Evolutionary conservation across 2,113 vertebrate species (phyloP).

Genomic region (Nanorana parkeri): DNA sequence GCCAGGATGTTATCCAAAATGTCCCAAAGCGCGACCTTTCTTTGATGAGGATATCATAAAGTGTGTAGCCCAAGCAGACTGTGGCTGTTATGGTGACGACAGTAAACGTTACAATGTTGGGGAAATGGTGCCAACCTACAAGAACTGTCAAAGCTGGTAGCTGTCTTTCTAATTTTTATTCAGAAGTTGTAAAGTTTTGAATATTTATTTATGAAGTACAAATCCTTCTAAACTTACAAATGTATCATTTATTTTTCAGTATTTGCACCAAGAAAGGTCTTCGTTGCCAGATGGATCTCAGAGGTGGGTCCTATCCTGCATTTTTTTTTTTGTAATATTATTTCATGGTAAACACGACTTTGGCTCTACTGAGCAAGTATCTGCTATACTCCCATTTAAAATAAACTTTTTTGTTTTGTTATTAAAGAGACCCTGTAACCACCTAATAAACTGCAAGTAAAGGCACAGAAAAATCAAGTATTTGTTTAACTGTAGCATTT

Average conservation of each 20-base stretch:
- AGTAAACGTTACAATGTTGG: conserved; percentile 71
- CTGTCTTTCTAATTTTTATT: neutral
- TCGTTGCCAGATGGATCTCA: conserved; percentile 62
- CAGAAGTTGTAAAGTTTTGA: neutral
- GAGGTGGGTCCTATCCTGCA: conserved; percentile 64
- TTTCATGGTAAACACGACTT: too few relatives aligned
- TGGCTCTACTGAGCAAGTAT: too few relatives aligned
- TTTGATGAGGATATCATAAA: conserved; percentile 86
- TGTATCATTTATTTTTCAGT: conserved; percentile 59
- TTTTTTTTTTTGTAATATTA: too few relatives aligned
- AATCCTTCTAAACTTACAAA: neutral
- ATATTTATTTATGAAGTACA: neutral
- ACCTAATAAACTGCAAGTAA: too few relatives aligned
- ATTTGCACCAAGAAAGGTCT: conserved; percentile 67
- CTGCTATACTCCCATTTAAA: too few relatives aligned
- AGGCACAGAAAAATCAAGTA: too few relatives aligned
- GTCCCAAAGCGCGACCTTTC: conserved; percentile 78
- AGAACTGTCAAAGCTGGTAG: conserved; percentile 84
- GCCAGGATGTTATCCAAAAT: conserved; percentile 89
- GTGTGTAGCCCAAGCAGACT: conserved; percentile 76
- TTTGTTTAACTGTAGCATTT: too few relatives aligned
- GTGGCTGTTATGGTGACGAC: conserved; percentile 71
- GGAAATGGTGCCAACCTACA: conserved; percentile 67
- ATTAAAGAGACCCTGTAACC: too few relatives aligned
- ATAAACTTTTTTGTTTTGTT: too few relatives aligned